Evolutionary conservation across 2,113 vertebrate species (phyloP).

Genomic region (Psittacara wagleri): DNA sequence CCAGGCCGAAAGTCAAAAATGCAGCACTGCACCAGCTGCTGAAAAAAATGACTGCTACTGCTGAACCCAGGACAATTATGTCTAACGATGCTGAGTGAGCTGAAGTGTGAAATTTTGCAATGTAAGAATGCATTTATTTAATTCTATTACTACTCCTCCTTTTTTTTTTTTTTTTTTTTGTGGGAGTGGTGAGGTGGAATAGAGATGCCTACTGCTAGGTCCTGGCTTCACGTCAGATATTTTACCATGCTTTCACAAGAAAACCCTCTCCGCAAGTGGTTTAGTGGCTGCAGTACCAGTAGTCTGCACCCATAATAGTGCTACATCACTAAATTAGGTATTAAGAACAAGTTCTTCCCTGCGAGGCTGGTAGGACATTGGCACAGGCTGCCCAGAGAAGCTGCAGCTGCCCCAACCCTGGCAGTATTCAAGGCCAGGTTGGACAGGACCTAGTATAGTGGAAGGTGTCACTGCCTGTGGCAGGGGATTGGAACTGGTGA

Average conservation of each 20-base stretch:
- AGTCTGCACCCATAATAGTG: rapidly evolving
- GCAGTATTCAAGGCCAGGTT: background rate
- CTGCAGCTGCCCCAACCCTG: background rate
- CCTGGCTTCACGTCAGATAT: background rate
- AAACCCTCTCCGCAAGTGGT: background rate
- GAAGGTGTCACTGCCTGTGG: background rate
- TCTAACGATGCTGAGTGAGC: background rate
- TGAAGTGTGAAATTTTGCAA: background rate
- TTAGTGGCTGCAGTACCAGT: background rate
- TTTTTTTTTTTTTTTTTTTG: background rate
- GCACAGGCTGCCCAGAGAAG: background rate
- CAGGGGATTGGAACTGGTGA: background rate
- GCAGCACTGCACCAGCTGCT: too few relatives aligned
- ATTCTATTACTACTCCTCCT: background rate
- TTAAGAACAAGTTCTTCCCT: background rate
- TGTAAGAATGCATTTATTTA: background rate
- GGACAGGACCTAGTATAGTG: background rate
- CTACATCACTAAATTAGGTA: background rate
- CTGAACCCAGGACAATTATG: too few relatives aligned
- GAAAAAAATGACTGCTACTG: too few relatives aligned
- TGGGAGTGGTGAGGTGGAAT: rapidly evolving
- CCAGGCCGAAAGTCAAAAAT: too few relatives aligned
- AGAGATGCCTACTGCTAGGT: background rate
- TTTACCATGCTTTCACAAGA: background rate
- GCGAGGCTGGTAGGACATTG: background rate